These are phyloP conservation scores for Polypedilum vanderplanki DNA, from an alignment of 1,140 invertebrate genomes.

Conservation along the genomic window DNA sequence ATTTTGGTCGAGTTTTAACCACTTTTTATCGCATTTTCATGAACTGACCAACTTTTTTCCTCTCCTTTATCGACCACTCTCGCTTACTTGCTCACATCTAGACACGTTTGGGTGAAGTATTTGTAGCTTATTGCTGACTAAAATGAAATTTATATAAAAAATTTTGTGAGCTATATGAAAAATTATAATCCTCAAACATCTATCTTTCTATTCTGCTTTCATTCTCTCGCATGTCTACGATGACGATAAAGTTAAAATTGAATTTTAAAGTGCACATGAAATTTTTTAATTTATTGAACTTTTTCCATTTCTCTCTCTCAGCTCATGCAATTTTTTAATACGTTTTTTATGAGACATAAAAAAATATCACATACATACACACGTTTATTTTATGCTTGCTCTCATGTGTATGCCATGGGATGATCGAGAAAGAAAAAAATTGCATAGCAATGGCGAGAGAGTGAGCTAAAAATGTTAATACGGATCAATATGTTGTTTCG, in stretches of 20 bases:
- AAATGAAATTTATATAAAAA: too few relatives aligned
- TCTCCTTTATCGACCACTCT: too few relatives aligned
- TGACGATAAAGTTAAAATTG: slow-evolving; percentile 8
- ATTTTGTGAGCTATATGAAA: too few relatives aligned
- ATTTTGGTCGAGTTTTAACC: too few relatives aligned
- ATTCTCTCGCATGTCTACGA: background rate
- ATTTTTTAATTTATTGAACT: background rate
- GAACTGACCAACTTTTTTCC: too few relatives aligned
- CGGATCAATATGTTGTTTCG: background rate
- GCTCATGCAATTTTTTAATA: background rate
- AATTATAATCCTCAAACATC: too few relatives aligned
- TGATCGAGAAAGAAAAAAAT: background rate
- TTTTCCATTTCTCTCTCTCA: background rate
- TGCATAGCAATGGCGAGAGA: background rate
- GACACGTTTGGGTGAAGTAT: too few relatives aligned
- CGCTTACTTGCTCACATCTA: too few relatives aligned
- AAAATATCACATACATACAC: background rate
- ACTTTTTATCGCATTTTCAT: too few relatives aligned
- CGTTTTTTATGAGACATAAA: background rate
- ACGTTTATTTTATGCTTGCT: background rate
- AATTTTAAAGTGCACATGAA: slow-evolving; percentile 19
- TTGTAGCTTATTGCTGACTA: too few relatives aligned
- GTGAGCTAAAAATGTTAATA: slow-evolving; percentile 19
- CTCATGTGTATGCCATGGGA: background rate
- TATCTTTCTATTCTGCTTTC: too few relatives aligned